phyloP scores from a whole-genome alignment of 2,113 vertebrate species.

The Galbula dea region DNA sequence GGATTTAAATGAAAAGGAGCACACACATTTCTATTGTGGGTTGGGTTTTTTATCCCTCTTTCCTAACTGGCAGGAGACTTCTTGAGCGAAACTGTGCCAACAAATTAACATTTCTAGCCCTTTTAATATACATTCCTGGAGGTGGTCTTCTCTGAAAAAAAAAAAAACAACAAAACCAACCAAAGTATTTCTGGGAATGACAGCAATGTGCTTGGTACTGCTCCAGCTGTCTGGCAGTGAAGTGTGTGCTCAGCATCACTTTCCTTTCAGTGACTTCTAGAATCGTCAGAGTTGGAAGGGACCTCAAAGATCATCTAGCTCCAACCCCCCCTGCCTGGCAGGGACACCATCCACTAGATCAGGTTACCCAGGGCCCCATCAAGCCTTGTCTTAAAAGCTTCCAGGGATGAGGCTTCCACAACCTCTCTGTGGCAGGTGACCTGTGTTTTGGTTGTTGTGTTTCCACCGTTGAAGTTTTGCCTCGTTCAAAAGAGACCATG shows the following conservation, averaged over 20 bases:
- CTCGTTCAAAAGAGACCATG: neutral
- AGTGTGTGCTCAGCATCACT: neutral
- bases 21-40: neutral
- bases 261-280: neutral
- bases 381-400: no score
- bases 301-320: no score
- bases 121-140: constrained; percentile 69
- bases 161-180: no score
- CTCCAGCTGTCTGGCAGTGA: constrained; percentile 27
- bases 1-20: neutral
- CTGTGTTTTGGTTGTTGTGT: neutral
- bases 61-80: constrained; percentile 31
- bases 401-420: no score
- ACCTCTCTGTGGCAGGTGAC: neutral
- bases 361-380: no score
- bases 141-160: constrained; percentile 62
- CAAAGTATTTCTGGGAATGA: constrained; percentile 60
- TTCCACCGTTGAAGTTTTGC: neutral
- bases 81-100: constrained; percentile 54
- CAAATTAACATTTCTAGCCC: constrained; percentile 69
- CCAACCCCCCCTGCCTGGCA: no score
- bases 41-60: neutral
- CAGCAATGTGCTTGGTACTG: constrained; percentile 13
- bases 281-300: no score
- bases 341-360: no score